Evolutionary conservation across 2,888 invertebrate genomes (phyloP), one percentile per base, ranked within the genome.

Genomic region (Trissolcus brochymenae): DNA sequence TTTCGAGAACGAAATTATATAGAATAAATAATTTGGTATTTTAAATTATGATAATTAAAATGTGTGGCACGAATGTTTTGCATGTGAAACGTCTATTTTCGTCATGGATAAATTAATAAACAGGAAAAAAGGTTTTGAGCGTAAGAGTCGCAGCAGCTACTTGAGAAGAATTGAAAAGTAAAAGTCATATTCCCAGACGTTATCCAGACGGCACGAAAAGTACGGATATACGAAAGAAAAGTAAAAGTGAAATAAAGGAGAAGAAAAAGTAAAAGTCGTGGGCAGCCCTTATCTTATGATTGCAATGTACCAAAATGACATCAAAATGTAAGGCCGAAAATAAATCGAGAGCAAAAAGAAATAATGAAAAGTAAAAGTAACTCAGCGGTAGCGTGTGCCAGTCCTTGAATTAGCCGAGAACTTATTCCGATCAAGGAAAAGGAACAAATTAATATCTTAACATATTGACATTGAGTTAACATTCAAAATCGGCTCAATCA

Each of bases 241-340:
- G 75, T 76, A 76, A 76, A 76, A 76, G 75, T 76, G 57, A 76
- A 70, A 57, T 40, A 54, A 76, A 76, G 46, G 75, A 76, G 68
- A 70, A 65, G 46, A 60, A 70, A 35, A 76, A 76, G 65, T 65
- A 76, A 76, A 76, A 75, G 75, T 68, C 41, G 64, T 54, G 41
- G 51, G 56, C 46, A 64, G 75, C 75, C 75, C 75, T 75, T 68
- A 75, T 64, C 67, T 41, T 35, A 14, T 54, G 50, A 65, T 65
- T 56, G 67, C 73, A 73, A 66, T 73, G 35, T 51, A 51, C 73
- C 40, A 60, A 46, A 51, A 66, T 55, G 40, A 73, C 41, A 35
- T 35, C 9, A 66, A 73, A 73, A 55, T 16, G 51, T 51, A 21
- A 51, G 51, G 29, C 4, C 14, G 17, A 51, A 51, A 19, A 54